Base-by-base conservation (phyloP, 2,888 invertebrate species). In the Augochlorella aurata region DNA sequence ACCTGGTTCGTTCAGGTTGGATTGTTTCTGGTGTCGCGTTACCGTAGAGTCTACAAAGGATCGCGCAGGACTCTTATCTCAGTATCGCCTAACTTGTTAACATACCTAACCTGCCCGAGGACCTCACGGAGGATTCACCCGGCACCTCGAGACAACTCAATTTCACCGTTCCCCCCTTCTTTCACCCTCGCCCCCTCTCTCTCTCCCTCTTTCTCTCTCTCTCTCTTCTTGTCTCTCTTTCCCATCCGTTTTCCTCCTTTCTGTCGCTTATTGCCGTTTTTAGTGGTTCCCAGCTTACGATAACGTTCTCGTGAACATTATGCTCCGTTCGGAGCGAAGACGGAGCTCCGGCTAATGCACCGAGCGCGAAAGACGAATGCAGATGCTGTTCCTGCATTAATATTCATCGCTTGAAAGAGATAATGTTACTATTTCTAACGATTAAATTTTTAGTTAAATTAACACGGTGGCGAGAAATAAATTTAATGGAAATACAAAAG, bases 21-120 rank as follows among this genome's bases (percentile, higher is more conserved):
- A 86, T 87, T 91, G 91, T 91, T 90, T 91, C 90, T 90, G 92
- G 93, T 93, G 93, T 93, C 93, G 92, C 92, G 90, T 93, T 93
- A 92, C 93, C 91, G 85, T 88, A 87, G 90, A 88, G 87, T 90
- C 88, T 88, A 92, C 92, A 93, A 93, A 92, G 92, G 92, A 91
- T 91, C 91, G 90, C 91, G 90, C 88, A 82, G 90, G 92, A 92
- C 92, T 88, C 90, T 93, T 92, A 93, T 93, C 93, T 92, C 89
- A 84, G 91, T 92, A 93, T 93, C 93, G 92, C 90, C 92, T 90
- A 92, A 93, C 93, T 93, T 93, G 93, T 93, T 93, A 93, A 93
- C 93, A 93, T 93, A 93, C 92, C 93, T 91, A 92, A 91, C 91
- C 91, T 90, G 88, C 85, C 88, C 82, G 88, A 88, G 89, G 75